Base-by-base conservation (phyloP, 2,797 vertebrate species). In the Sebastes hubbsi region DNA sequence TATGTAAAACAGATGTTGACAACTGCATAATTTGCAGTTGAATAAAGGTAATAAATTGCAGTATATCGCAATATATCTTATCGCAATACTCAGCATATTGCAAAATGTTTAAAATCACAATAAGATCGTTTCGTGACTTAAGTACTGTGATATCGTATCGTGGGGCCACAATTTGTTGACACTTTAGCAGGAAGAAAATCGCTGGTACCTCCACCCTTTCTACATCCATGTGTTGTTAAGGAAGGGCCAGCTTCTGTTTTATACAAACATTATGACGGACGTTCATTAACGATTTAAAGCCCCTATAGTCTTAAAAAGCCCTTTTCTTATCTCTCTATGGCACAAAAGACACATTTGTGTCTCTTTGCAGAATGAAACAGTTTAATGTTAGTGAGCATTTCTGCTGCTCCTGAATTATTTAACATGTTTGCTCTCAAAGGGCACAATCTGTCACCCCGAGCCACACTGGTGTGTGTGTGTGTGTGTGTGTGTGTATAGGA, bases 401-500 rank as follows among this genome's bases (percentile, higher is more conserved):
- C 62, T 38, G 64, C 75, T 32, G 12, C 67, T 75, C 34, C 74
- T 92, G 82, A 89, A 92, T 91, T 87, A 91, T 91, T 92, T 27
- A 91, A 69, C 20, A 9, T 66, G 81, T 87, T 84, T 82, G 54
- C 16, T 84, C 72, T 83, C 77, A 77, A 69, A 86, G 75, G 78
- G 70, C 61, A 67, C 54, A 67, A 55, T 82, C 36, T 30, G 76
- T 83, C 60, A 56, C 58, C 77, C 58, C 1, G 2, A 4, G 65
- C 42, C 52, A 9, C 29, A 42, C 46, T 66, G 62, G 56, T 49
- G 24, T 49, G 24, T 49, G 36, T 59, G 36, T 58, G 24, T 27
- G 55, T 27, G 56, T 49, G 24, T 29, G 25, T 59, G 25, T 59
- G 8, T 29, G 27, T 32, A 27, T 59, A 2, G 8, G 55, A 58